Evolutionary conservation across 2,113 vertebrate species (phyloP), one percentile per base, ranked within the genome.

Genomic region (Nematolebias whitei): DNA sequence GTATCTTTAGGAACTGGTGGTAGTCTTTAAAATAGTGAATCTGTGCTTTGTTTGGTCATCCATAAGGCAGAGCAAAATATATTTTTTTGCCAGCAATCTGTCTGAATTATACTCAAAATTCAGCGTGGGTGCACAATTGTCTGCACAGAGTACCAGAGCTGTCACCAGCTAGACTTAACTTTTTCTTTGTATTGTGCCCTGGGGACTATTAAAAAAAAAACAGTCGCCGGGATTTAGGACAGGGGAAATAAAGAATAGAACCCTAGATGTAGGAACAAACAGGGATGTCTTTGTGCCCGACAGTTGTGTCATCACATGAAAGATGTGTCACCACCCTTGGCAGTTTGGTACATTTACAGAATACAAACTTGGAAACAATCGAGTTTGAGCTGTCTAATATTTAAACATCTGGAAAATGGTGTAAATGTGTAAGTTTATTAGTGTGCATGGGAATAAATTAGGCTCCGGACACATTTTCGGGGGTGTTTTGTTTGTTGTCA

Each of bases 161-260:
- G 74, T 84, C 79, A 70, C 44, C 32, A 12, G 50, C 47, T 48
- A 61, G 63, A 62, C 45, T 71, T 49, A 63, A 60, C 57, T 52
- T 64, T 41, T 23, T 38, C 47, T 71, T 53, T 79, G 45, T 63
- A 24, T 24, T 20, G 23, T 23, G 16, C 81, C 73, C 68, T 52
- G 32, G 79, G 73, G 82, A 74, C 29, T 41, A 40, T 82, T 78
- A 60, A 23, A 24, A 78, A 29, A n/a, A 85, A 86, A 74, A 18
- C 51, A 72, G 64, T 75, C 75, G 77, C 71, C 78, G 68, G 70
- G 60, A 84, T n/a, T 84, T 83, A 79, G 60, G 54, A 63, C 55
- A 77, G 63, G 63, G 55, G 51, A 76, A 24, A 66, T 16, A 68
- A 51, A 47, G 38, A 60, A 68, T 72, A 48, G 68, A 43, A 24